These are phyloP conservation scores for Albula glossodonta DNA, from an alignment of 2,113 vertebrate species.

Conservation along the genomic window DNA sequence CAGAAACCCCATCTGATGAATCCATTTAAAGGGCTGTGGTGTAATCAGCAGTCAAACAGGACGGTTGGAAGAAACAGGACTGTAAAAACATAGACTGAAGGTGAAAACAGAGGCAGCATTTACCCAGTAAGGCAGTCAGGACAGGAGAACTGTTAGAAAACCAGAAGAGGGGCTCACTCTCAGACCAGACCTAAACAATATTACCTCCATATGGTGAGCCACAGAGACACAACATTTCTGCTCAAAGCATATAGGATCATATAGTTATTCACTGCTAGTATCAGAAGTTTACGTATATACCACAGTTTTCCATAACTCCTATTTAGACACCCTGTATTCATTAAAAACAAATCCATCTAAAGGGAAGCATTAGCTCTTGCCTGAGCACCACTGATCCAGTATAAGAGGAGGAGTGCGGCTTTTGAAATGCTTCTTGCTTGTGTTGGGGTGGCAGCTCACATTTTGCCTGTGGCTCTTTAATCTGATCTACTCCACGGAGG, in stretches of 20 bases:
- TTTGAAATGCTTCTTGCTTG: too few species aligned
- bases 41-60: background rate
- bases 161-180: background rate
- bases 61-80: background rate
- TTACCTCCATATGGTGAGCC: too few species aligned
- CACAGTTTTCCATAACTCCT: too few species aligned
- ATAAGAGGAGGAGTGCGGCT: background rate
- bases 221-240: too few species aligned
- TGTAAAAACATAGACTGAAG: background rate
- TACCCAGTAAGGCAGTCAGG: background rate
- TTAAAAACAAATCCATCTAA: background rate
- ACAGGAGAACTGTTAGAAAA: background rate
- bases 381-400: background rate
- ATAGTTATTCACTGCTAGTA: too few species aligned
- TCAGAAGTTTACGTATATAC: too few species aligned
- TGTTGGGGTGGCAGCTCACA: too few species aligned
- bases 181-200: too few species aligned
- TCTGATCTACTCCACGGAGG: background rate
- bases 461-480: background rate
- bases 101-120: background rate
- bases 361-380: background rate
- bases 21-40: slow-evolving; percentile 1
- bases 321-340: background rate
- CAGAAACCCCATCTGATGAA: background rate
- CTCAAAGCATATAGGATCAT: too few species aligned